Evolutionary conservation across 1,140 invertebrate species (phyloP).

Genomic region (Pectinophora gossypiella): DNA sequence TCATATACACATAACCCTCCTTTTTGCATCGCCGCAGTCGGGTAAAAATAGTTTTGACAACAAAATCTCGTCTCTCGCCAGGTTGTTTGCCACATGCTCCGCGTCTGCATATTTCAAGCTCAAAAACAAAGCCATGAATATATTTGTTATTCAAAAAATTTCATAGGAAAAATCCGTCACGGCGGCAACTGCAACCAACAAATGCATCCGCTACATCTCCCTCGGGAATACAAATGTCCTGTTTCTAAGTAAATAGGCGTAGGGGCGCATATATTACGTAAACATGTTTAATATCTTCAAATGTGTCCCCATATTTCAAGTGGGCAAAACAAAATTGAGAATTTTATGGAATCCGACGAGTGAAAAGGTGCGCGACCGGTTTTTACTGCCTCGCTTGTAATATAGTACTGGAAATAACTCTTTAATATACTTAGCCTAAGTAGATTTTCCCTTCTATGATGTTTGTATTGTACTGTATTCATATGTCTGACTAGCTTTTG

Average conservation of each 20-base stretch:
- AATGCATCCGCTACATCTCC: conserved; percentile 51
- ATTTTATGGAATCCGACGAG: not conserved
- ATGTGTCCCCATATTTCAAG: conserved; percentile 30
- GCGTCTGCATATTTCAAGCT: not conserved
- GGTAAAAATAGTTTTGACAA: too few species aligned
- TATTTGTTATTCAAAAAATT: conserved; percentile 37
- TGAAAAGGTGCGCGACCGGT: not conserved
- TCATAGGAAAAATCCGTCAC: conserved; percentile 43
- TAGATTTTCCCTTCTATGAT: too few species aligned
- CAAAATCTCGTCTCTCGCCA: too few species aligned
- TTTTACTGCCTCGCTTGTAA: too few species aligned
- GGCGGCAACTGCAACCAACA: conserved; percentile 39
- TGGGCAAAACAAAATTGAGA: conserved; percentile 18
- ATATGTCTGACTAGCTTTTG: too few species aligned
- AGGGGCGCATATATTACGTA: conserved; percentile 53
- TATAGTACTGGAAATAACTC: too few species aligned
- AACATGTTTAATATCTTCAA: conserved; percentile 66
- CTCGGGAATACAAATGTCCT: conserved; percentile 63
- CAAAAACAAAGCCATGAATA: conserved; percentile 29
- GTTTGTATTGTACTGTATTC: too few species aligned
- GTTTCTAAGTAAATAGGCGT: conserved; percentile 43
- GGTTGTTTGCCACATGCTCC: conserved; percentile 1
- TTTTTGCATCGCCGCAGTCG: too few species aligned
- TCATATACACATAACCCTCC: too few species aligned
- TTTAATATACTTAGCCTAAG: too few species aligned